A percentile compares a stretch with the other conserved stretches of the same genome.
Conservation (phyloP, 2,888 invertebrate species). For the Drosophila birchii region DNA sequence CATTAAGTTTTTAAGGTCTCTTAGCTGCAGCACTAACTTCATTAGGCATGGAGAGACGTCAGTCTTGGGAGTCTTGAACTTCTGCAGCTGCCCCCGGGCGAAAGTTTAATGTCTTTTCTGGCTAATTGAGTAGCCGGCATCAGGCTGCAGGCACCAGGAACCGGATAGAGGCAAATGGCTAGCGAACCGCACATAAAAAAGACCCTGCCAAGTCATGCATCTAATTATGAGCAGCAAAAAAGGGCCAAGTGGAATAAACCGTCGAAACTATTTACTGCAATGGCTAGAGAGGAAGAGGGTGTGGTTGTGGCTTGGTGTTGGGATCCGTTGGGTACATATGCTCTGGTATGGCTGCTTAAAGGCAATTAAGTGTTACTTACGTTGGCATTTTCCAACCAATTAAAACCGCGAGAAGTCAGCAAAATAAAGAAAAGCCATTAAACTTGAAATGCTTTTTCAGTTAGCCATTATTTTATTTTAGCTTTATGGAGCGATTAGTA, state of each 20-base stretch:
- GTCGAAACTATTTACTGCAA: slow-evolving; percentile 55
- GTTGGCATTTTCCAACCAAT: slow-evolving; percentile 51
- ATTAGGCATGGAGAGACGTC: slow-evolving; percentile 53
- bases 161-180: neutral
- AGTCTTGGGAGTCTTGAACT: slow-evolving; percentile 49
- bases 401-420: slow-evolving; percentile 26
- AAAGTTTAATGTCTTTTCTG: slow-evolving; percentile 76
- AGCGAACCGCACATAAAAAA: slow-evolving; percentile 50
- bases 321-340: slow-evolving; percentile 16
- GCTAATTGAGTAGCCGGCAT: slow-evolving; percentile 71
- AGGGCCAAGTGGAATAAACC: slow-evolving; percentile 52
- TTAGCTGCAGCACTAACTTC: slow-evolving; percentile 56
- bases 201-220: slow-evolving; percentile 73
- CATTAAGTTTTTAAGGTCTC: slow-evolving; percentile 32
- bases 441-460: slow-evolving; percentile 11
- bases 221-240: slow-evolving; percentile 67
- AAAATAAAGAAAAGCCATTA: slow-evolving; percentile 51
- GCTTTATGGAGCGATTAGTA: slow-evolving; percentile 12
- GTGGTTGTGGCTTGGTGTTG: neutral
- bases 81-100: slow-evolving; percentile 49
- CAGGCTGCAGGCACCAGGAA: slow-evolving; percentile 14
- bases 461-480: slow-evolving; percentile 9
- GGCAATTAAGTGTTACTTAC: slow-evolving; percentile 68
- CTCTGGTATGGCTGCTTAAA: slow-evolving; percentile 54
- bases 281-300: slow-evolving; percentile 4